Evolutionary conservation across 2,113 vertebrate species (phyloP), one percentile per base, ranked within the genome.

Genomic region (Macquaria australasica): DNA sequence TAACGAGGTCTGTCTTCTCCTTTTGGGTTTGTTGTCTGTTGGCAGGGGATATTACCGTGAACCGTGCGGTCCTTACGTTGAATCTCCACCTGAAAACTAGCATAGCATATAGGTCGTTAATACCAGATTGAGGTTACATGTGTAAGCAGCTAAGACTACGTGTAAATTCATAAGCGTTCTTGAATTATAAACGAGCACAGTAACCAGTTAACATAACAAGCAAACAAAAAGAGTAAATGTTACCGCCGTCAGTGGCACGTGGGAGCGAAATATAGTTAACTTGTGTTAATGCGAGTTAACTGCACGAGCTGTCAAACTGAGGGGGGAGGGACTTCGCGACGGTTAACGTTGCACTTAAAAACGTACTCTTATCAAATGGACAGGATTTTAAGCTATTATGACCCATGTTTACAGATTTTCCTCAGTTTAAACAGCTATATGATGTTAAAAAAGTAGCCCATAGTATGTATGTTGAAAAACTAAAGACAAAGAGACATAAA

Each of bases 231-330:
- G 5, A 41, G 23, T 10, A 39, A n/a, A 4, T 45, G 0, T 21
- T 15, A 21, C 15, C 4, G 41, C 23, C 20, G 37, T 43, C 18
- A 10, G 53, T 16, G 67, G 25, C 31, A 64, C 9, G 5, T 56
- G 73, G 1, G 68, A 48, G 20, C 21, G 8, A 23, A 11, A 34
- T 8, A 51, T 70, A 25, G 34, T 70, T 55, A 12, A 34, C 34
- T 34, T 34, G 37, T n/a, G 67, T 67, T 60, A 68, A 77, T 77
- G 45, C 25, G 63, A 45, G 81, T 64, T 82, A 15, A 72, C 25
- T 11, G 62, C 23, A 18, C 70, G 55, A 82, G 82, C 88, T 79
- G 79, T 79, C 74, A 82, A 6, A 41, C 18, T 6, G 66, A 51
- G 34, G 82, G 53, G 20, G 81, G 72, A 6, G 70, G 56, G 74